phyloP scores from a whole-genome alignment of 1,140 invertebrate genomes.

The Ostrea edulis region DNA sequence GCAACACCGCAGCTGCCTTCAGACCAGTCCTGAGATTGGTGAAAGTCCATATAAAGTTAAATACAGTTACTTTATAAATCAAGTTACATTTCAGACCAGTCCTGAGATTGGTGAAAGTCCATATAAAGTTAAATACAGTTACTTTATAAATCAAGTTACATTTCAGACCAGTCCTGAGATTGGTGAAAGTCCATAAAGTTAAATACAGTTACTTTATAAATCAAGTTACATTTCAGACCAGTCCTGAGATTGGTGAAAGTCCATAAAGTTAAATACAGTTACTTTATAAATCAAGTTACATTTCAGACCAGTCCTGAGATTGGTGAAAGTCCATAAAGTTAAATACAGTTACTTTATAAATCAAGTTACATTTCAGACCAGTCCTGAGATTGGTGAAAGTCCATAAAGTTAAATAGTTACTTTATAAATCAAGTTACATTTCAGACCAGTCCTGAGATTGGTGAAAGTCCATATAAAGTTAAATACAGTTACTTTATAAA shows the following conservation, averaged over 20 bases:
- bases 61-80: no score
- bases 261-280: not conserved
- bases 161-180: constrained; percentile 70
- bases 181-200: not conserved
- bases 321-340: not conserved
- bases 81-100: constrained; percentile 59
- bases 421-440: constrained; percentile 43
- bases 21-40: constrained; percentile 63
- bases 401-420: not conserved
- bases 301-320: constrained; percentile 70
- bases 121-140: not conserved
- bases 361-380: constrained; percentile 69
- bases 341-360: no score
- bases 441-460: constrained; percentile 67
- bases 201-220: no score
- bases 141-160: no score
- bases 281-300: no score
- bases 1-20: constrained; percentile 71
- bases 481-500: no score
- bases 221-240: constrained; percentile 69
- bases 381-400: constrained; percentile 57
- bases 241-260: constrained; percentile 57
- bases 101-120: constrained; percentile 54
- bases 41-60: not conserved
- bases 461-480: not conserved